Evolutionary conservation across 2,113 vertebrate genomes (phyloP).

Genomic region (human (Homo sapiens)): GRCh38 chr6:169709001-169709500

Average conservation of each 20-base stretch:
- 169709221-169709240: background rate
- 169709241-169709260: background rate
- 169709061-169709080: constrained; percentile 9
- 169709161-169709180: constrained; percentile 8
- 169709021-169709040: constrained; percentile 16
- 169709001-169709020: constrained; percentile 43
- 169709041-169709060: constrained; percentile 31
- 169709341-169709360: background rate
- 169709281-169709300: background rate
- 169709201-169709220: background rate
- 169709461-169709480: background rate
- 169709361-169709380: background rate
- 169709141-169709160: background rate
- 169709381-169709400: background rate
- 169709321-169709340: background rate
- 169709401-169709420: fast-evolving
- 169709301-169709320: background rate
- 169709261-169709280: background rate
- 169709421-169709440: background rate
- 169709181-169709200: background rate
- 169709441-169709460: background rate
- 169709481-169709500: background rate
- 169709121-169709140: constrained; percentile 36
- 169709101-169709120: constrained; percentile 6
- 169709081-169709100: background rate